Conservation (phyloP, 1,140 invertebrate genomes). For the Popillia japonica region DNA sequence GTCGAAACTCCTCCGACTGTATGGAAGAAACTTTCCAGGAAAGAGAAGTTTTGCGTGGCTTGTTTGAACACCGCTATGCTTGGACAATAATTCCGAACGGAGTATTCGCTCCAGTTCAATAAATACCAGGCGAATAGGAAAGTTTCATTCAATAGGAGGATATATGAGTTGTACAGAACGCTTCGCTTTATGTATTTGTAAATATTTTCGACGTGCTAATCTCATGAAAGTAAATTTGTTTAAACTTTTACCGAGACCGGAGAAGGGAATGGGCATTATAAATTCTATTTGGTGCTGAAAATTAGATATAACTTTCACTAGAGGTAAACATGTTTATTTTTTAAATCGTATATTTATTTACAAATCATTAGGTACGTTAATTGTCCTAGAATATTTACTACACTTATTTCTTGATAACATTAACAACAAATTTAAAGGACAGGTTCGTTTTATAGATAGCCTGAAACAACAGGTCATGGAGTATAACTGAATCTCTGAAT, state of each 20-base stretch:
- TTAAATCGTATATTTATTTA: too few species aligned
- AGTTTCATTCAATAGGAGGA: neutral
- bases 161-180: neutral
- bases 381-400: too few species aligned
- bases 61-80: constrained; percentile 12
- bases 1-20: neutral
- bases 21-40: neutral
- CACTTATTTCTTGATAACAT: too few species aligned
- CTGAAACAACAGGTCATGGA: too few species aligned
- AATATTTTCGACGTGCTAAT: constrained; percentile 10
- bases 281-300: neutral
- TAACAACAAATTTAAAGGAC: too few species aligned
- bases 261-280: neutral
- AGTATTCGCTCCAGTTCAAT: neutral
- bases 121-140: neutral
- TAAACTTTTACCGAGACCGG: neutral
- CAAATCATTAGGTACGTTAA: too few species aligned
- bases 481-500: too few species aligned
- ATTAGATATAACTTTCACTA: too few species aligned
- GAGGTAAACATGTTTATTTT: too few species aligned
- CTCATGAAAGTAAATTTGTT: neutral
- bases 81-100: constrained; percentile 28
- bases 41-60: neutral
- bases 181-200: constrained; percentile 17
- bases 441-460: too few species aligned